phyloP scores from a whole-genome alignment of 2,113 vertebrate genomes.

The Trogon melanurus region DNA sequence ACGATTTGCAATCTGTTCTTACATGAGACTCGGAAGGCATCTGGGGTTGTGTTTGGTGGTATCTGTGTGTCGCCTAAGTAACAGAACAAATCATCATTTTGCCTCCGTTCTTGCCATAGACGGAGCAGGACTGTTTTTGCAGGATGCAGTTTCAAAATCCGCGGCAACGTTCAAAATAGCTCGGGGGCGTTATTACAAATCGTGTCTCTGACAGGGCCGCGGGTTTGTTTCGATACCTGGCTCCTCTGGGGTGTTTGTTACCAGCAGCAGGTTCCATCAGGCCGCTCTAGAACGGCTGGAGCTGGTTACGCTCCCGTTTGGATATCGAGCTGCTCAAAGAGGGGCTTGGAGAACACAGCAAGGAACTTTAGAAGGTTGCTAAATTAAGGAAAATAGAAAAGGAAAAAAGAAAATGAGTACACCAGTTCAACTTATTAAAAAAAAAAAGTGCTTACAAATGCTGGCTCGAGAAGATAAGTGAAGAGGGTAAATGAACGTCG shows the following conservation, averaged over 20 bases:
- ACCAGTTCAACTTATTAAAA: not conserved
- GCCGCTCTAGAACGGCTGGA: not conserved
- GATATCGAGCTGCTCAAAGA: rapidly evolving
- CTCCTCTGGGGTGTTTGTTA: not conserved
- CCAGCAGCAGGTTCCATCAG: not conserved
- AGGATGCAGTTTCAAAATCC: not conserved
- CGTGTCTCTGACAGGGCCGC: not conserved
- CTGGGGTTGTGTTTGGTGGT: not conserved
- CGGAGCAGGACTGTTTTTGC: not conserved
- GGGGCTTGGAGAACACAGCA: not conserved
- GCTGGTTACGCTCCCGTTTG: not conserved
- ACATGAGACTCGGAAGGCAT: not conserved
- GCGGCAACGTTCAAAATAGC: not conserved
- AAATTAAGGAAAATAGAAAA: not conserved
- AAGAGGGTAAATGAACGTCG: rapidly evolving
- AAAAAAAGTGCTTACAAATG: not conserved
- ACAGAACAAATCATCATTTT: not conserved
- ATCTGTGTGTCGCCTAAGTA: not conserved
- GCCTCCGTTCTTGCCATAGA: not conserved
- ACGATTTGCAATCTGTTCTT: not conserved
- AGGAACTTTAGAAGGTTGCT: not conserved
- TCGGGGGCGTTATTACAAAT: not conserved
- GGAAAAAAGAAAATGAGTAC: not conserved
- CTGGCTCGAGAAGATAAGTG: not conserved
- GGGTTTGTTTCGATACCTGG: not conserved